Evolutionary conservation across 2,888 invertebrate genomes (phyloP).

Genomic region (Laspeyria flexula): DNA sequence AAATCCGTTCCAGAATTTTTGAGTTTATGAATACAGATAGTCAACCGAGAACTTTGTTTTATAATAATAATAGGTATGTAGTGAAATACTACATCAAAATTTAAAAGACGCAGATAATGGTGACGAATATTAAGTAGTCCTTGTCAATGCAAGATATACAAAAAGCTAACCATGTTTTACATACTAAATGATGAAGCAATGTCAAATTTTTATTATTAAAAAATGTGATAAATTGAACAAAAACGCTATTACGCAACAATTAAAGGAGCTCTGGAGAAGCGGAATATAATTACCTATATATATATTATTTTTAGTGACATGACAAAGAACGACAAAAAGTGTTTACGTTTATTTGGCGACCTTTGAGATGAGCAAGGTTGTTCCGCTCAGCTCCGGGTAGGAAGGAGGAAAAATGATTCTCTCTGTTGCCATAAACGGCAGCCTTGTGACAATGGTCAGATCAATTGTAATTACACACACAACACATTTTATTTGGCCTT

Average conservation of each 20-base stretch:
- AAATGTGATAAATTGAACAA: constrained; percentile 17
- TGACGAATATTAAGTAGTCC: no score
- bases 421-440: constrained; percentile 61
- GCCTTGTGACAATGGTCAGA: constrained; percentile 71
- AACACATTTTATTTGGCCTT: constrained; percentile 35
- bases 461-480: constrained; percentile 25
- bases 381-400: constrained; percentile 67
- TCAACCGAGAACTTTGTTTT: no score
- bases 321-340: constrained; percentile 53
- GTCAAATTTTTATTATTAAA: not conserved
- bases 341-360: constrained; percentile 66
- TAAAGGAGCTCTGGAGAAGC: constrained; percentile 7
- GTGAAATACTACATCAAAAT: no score
- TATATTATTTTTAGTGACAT: constrained; percentile 41
- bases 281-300: constrained; percentile 20
- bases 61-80: no score
- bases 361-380: constrained; percentile 75
- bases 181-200: no score
- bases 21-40: no score
- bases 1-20: no score
- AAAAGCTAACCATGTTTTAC: no score
- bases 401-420: constrained; percentile 76
- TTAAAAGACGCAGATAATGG: no score
- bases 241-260: constrained; percentile 26
- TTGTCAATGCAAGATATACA: no score